Base-by-base conservation (phyloP, 2,888 invertebrate genomes). In the Choreutis nemorana region DNA sequence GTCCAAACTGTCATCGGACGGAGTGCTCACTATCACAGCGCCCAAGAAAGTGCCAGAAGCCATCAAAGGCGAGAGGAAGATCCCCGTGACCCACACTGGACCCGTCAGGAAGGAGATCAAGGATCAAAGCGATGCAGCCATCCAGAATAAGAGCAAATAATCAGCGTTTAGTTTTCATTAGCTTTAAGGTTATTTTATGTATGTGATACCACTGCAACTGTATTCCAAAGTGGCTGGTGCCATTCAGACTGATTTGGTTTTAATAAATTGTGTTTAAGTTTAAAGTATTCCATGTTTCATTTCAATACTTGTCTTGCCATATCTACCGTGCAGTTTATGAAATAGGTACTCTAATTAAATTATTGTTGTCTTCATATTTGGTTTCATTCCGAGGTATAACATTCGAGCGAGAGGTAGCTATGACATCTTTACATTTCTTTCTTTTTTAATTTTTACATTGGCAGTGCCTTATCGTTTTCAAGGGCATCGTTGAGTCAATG, bases 1-100 rank as follows among this genome's bases (percentile, higher is more conserved):
- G 29, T 90, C 90, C 0, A 83, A 78, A 14, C 65, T 91, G 15
- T 89, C 89, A 2, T 84, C 87, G 0, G 90, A 90, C 52, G 90
- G 90, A 1, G 81, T 90, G 11, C 66, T 89, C 15, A 84, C 83
- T 15, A 78, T 90, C 15, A 83, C 81, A 7, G 87, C 86, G 8
- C 87, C 87, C 1, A 48, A 45, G 30, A 54, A 53, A 31, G 33
- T 45, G 2, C 50, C 56, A 0, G 42, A 51, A 0, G 51, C 53
- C 1, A 15, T 51, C 15, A 46, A 59, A 25, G 55, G 55, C 2
- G 62, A 60, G 32, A 40, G 56, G 10, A 35, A 34, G n/a, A 53
- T 67, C n/a, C 55, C 61, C 1, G 55, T 67, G 18, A 28, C 51
- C 0, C 58, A 57, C 24, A 67, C 61, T 0, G 67, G 68, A 2